These are phyloP conservation scores for Sus scrofa DNA, from an alignment of 2,113 vertebrate genomes.

Conservation along the genomic window DNA sequence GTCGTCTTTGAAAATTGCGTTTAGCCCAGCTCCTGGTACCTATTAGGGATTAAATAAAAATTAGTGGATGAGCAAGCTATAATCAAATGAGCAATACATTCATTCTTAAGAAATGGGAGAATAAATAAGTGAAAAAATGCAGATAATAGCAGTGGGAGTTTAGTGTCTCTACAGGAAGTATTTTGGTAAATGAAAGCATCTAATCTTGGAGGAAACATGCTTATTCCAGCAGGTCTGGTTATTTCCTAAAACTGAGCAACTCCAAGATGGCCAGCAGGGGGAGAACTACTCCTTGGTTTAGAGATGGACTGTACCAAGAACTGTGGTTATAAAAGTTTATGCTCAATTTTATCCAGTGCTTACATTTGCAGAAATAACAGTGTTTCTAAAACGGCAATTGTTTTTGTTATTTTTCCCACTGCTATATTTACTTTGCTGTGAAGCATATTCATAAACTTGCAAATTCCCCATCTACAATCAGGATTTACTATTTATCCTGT, in stretches of 20 bases:
- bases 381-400: not conserved
- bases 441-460: not conserved
- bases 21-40: not conserved
- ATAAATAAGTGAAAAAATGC: not conserved
- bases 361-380: not conserved
- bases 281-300: not conserved
- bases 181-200: not conserved
- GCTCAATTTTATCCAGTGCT: not conserved
- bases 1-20: not conserved
- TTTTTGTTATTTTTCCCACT: not conserved
- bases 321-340: not conserved
- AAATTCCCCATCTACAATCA: not conserved
- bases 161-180: not conserved
- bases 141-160: not conserved
- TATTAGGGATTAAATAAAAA: not conserved
- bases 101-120: not conserved
- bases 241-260: conserved; percentile 14
- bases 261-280: conserved; percentile 58
- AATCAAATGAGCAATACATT: not conserved
- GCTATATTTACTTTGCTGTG: not conserved
- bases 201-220: not conserved
- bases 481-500: not conserved
- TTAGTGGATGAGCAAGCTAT: not conserved
- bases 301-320: not conserved
- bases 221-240: not conserved